Conservation (phyloP, 2,888 invertebrate species). For the Girardia tigrina region DNA sequence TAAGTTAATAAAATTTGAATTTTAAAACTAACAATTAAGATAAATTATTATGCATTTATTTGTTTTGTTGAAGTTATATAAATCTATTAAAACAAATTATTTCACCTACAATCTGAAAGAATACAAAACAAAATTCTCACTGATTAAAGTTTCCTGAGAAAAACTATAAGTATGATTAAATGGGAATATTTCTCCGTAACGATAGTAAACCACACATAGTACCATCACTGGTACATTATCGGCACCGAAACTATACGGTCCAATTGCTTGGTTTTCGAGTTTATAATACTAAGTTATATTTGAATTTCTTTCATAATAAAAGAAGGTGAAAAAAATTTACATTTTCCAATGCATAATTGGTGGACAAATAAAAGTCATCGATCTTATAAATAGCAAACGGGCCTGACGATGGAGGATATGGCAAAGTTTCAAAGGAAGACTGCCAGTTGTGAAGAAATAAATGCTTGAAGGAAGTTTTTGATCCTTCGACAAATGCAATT, state of each 20-base stretch:
- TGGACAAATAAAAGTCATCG: background rate
- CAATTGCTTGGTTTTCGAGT: background rate
- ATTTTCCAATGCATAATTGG: conserved; percentile 51
- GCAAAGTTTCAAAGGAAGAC: conserved; percentile 52
- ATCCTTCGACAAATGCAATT: conserved; percentile 4
- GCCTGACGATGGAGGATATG: background rate
- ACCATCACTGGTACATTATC: conserved; percentile 62
- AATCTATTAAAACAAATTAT: no score
- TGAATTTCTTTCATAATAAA: no score
- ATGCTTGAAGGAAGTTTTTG: background rate
- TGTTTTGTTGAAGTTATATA: no score
- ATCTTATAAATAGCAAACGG: background rate
- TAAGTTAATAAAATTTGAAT: no score
- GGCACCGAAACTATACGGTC: conserved; percentile 52
- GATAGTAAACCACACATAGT: conserved; percentile 67
- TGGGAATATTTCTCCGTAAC: conserved; percentile 67
- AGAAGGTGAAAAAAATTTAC: no score
- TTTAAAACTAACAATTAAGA: no score
- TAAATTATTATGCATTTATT: no score
- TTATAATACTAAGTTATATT: background rate
- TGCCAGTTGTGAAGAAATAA: background rate
- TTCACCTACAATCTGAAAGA: no score
- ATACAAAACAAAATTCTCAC: background rate
- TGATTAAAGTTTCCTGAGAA: background rate
- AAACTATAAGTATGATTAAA: conserved; percentile 79